phyloP scores from a whole-genome alignment of 2,797 vertebrate genomes.

The Melanotaenia boesemani region DNA sequence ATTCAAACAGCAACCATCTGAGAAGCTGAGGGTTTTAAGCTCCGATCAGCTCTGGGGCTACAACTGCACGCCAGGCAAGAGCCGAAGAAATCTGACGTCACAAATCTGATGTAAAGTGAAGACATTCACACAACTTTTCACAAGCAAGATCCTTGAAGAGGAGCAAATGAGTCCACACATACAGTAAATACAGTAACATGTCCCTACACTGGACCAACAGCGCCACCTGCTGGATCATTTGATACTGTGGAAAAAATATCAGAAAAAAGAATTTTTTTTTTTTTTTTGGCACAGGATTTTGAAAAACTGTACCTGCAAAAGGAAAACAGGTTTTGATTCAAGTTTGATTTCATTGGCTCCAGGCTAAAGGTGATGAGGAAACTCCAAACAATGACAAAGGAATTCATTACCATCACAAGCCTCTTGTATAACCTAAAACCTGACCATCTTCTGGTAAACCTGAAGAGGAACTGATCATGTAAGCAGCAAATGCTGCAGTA shows the following conservation, averaged over 20 bases:
- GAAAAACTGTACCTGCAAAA: constrained; percentile 17
- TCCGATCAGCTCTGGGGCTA: constrained; percentile 38
- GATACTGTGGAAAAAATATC: not conserved
- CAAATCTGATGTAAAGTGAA: constrained; percentile 39
- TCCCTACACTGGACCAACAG: constrained; percentile 65
- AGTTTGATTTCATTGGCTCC: constrained; percentile 30
- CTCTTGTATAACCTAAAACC: not conserved
- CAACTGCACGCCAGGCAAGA: constrained; percentile 1
- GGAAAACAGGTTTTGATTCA: constrained; percentile 23
- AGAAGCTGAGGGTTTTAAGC: constrained; percentile 15
- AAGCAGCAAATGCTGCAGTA: not conserved
- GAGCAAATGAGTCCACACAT: constrained; percentile 7
- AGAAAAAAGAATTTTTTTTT: not conserved
- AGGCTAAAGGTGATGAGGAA: constrained; percentile 11
- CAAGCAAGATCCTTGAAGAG: constrained; percentile 10
- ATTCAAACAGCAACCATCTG: constrained; percentile 26
- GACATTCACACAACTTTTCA: constrained; percentile 17
- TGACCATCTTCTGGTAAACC: not conserved
- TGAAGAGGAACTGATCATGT: not conserved
- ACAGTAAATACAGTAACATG: not conserved
- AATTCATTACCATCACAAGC: constrained; percentile 20
- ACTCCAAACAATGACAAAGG: constrained; percentile 8
- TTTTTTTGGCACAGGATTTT: not conserved
- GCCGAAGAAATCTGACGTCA: constrained; percentile 13
- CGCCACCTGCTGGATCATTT: constrained; percentile 78